phyloP scores from a whole-genome alignment of 2,113 vertebrate genomes.

The Aramus guarauna region DNA sequence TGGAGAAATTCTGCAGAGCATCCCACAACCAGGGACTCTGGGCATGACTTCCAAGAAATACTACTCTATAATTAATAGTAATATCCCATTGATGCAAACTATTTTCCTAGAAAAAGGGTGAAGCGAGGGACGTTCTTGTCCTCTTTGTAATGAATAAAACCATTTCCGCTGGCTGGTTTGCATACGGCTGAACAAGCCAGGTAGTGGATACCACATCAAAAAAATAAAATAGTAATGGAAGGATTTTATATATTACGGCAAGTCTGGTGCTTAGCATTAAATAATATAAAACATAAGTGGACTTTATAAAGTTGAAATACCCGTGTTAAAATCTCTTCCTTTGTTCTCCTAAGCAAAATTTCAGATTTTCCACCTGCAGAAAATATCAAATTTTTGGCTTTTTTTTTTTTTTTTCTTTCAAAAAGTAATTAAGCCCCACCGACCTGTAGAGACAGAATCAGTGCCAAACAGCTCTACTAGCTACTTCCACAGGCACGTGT shows the following conservation, averaged over 20 bases:
- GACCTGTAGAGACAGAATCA: background rate
- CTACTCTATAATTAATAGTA: background rate
- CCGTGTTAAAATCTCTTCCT: background rate
- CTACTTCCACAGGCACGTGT: background rate
- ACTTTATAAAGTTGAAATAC: background rate
- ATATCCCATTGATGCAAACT: background rate
- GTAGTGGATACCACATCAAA: background rate
- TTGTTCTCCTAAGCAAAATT: background rate
- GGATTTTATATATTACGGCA: background rate
- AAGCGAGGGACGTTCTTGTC: background rate
- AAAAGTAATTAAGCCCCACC: background rate
- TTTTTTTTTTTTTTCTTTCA: background rate
- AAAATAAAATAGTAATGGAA: background rate
- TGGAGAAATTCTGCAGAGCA: background rate
- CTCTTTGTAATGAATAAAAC: background rate
- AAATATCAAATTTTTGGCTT: rapidly evolving
- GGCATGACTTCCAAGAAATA: slow-evolving; percentile 8
- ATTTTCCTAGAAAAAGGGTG: background rate
- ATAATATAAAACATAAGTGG: background rate
- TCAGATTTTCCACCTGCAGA: background rate
- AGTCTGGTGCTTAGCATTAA: background rate
- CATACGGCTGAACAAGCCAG: background rate
- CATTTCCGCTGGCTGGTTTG: background rate
- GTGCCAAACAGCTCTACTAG: background rate
- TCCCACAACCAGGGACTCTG: background rate